phyloP scores from a whole-genome alignment of 2,113 vertebrate species.

The Dicrurus megarhynchus region DNA sequence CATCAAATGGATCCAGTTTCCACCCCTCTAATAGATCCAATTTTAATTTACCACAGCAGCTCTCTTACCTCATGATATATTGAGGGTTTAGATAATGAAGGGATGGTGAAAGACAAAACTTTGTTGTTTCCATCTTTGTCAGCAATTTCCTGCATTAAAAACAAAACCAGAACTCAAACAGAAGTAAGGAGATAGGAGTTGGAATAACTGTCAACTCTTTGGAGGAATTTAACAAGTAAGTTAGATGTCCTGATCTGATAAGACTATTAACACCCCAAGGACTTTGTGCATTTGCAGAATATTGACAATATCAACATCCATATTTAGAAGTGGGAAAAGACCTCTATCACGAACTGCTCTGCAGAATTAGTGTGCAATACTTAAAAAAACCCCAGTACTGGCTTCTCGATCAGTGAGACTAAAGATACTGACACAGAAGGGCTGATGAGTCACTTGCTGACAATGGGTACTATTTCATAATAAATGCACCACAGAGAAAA shows the following conservation, averaged over 20 bases:
- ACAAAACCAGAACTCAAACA: neutral
- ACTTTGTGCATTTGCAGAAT: neutral
- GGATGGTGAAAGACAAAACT: constrained; percentile 95
- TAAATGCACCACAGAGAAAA: neutral
- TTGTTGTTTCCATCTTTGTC: constrained; percentile 98
- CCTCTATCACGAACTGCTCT: neutral
- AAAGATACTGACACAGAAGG: neutral
- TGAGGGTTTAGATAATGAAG: constrained; percentile 95
- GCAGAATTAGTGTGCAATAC: neutral
- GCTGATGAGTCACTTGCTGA: constrained; percentile 28
- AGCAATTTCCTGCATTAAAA: constrained; percentile 88
- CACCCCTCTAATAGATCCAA: constrained; percentile 6
- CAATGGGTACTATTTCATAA: neutral
- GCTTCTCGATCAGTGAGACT: neutral
- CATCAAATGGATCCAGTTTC: constrained; percentile 3
- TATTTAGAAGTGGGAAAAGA: neutral
- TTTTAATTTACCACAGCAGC: neutral
- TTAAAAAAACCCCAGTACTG: neutral
- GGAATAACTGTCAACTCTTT: neutral
- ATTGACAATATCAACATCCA: neutral
- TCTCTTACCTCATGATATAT: constrained; percentile 95
- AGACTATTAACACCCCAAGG: neutral
- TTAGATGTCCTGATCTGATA: neutral
- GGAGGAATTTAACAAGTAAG: neutral
- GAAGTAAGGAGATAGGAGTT: neutral